Evolutionary conservation across 1,140 invertebrate genomes (phyloP), one percentile per base, ranked within the genome.

Genomic region (Belonocnema kinseyi): DNA sequence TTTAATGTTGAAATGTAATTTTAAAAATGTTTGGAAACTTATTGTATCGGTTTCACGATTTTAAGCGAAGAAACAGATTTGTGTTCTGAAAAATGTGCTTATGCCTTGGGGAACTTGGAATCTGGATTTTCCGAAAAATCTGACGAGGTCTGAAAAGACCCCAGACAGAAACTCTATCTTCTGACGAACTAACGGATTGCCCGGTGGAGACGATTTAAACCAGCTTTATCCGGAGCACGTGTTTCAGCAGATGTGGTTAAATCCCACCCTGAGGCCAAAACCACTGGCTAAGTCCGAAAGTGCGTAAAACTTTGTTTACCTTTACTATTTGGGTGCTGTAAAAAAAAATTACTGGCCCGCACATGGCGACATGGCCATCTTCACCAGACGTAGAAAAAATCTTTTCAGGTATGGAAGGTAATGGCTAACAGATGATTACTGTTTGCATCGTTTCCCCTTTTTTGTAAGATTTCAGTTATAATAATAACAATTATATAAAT

Each of bases 181-280:
- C 74, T 76, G 14, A 14, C 77, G 50, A 85, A 81, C 70, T 73
- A 80, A 78, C 75, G 77, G 79, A 83, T 85, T 74, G 77, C 14
- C 74, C 50, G 74, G 61, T 74, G 72, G 54, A 56, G 80, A 80
- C 54, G 53, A 70, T 79, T 73, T 70, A 50, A 77, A 78, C 81
- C 53, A 14, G 79, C 76, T 82, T 86, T 85, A 86, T 88, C 78
- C 83, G 40, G 72, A 87, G 85, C 87, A 88, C 87, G 86, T 88
- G 87, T 87, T 87, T 80, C 76, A 73, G 79, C 87, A 88, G 86
- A 87, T 87, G 87, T 78, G 72, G 74, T 77, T 84, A 83, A 88
- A 86, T 87, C 80, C 76, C 54, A 79, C 82, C 61, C 86, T 73
- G 71, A 33, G 78, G 86, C 82, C 16, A 79, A 56, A 77, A 77